These are phyloP conservation scores for Microhierax caerulescens DNA, from an alignment of 2,797 vertebrate genomes.

Conservation along the genomic window DNA sequence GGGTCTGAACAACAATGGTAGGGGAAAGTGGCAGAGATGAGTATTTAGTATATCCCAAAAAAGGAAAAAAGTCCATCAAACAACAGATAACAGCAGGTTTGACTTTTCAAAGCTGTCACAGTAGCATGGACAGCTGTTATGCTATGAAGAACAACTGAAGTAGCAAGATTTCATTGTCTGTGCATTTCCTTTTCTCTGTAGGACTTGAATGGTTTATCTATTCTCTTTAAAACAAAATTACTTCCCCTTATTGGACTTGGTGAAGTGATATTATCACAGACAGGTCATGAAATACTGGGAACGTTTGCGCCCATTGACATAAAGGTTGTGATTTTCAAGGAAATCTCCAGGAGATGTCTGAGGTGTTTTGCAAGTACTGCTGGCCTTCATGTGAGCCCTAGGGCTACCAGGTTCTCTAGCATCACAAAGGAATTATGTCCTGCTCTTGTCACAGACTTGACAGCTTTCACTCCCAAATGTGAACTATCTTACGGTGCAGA, in stretches of 20 bases:
- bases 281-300: background rate
- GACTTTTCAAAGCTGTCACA: background rate
- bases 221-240: background rate
- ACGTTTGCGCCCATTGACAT: background rate
- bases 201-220: background rate
- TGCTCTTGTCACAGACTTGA: background rate
- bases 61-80: background rate
- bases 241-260: background rate
- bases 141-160: background rate
- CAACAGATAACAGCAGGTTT: background rate
- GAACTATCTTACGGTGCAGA: background rate
- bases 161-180: background rate
- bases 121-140: background rate
- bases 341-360: background rate
- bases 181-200: background rate
- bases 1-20: background rate
- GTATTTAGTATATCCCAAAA: background rate
- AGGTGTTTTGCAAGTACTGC: background rate
- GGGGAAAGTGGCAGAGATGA: background rate
- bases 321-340: background rate
- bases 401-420: background rate
- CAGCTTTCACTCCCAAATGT: background rate
- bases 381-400: background rate
- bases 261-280: background rate
- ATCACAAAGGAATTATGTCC: background rate